Base-by-base conservation (phyloP, 2,113 vertebrate genomes). In the Stictonetta naevosa region DNA sequence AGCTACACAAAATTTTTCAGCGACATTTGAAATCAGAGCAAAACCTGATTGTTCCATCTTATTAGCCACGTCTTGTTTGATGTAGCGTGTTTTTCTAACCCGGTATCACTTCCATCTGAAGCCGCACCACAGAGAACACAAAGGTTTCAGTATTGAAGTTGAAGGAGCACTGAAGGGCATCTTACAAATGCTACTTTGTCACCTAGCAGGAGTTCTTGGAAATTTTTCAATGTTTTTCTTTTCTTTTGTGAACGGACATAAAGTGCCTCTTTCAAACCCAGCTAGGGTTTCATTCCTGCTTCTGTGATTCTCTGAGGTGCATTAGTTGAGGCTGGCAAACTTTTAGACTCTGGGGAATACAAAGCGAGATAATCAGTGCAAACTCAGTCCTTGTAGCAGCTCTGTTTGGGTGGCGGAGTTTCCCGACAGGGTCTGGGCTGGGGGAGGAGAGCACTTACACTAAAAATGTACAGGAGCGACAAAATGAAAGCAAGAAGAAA, bases 251-350 rank as follows among this genome's bases (percentile, higher is more conserved):
- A 97, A 66, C 28, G 55, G 93, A 92, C 89, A 91, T 88, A 96
- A 96, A 97, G 87, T 86, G 86, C 69, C 82, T 96, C 92, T 96
- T 97, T 92, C 73, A 96, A 95, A 95, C 83, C 82, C 94, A 96
- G 73, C 95, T 79, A 77, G 82, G 92, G 81, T 95, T 95, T 97
- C 86, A 96, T 85, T 92, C 71, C 91, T 92, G 85, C 78, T 92
- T 91, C 50, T 91, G 72, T 97, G 83, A 85, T 73, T 86, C 79
- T 89, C 88, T 69, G 75, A 97, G 83, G 83, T 94, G 81, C 86
- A 76, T 91, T 96, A 92, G 79, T 87, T 77, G 78, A 88, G 93
- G 76, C 73, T 96, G 97, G 95, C 95, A 84, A 93, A 93, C 89
- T 84, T 94, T 96, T 89, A 66, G 63, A 67, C 94, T 93, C 78